Conservation (phyloP, 2,888 invertebrate genomes). For the Drosophila algonquin region DNA sequence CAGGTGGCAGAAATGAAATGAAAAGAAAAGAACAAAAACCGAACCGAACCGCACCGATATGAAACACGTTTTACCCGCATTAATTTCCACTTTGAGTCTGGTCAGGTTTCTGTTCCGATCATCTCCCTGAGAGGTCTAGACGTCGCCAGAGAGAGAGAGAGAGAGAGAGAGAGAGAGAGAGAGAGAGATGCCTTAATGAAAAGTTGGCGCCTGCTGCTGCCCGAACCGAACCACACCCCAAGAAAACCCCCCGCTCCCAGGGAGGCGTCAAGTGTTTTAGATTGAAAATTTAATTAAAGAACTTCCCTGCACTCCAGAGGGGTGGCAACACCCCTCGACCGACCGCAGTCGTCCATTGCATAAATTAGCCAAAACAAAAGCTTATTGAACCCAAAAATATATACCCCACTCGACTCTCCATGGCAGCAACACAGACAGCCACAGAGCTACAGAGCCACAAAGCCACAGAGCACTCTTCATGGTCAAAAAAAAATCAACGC, state of each 20-base stretch:
- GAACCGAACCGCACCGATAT: constrained; percentile 4
- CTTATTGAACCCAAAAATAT: constrained; percentile 67
- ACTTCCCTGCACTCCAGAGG: constrained; percentile 27
- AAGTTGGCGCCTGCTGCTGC: constrained; percentile 65
- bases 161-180: background rate
- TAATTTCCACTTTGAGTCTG: constrained; percentile 59
- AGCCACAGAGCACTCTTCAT: constrained; percentile 49
- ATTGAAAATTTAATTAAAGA: constrained; percentile 78
- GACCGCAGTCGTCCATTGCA: constrained; percentile 39
- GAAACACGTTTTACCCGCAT: constrained; percentile 46
- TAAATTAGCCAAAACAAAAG: constrained; percentile 72
- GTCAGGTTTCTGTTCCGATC: constrained; percentile 35
- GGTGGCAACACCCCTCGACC: background rate
- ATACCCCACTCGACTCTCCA: background rate
- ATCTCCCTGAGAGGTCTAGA: constrained; percentile 47
- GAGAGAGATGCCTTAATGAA: constrained; percentile 61
- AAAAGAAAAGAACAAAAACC: background rate
- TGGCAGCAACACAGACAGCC: background rate
- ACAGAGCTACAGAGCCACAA: background rate
- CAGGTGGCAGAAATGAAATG: constrained; percentile 17
- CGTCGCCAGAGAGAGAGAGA: constrained; percentile 18
- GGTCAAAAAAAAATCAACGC: constrained; percentile 60
- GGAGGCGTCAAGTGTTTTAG: constrained; percentile 61
- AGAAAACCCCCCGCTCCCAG: constrained; percentile 15
- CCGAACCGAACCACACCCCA: background rate